Evolutionary conservation across 2,113 vertebrate genomes (phyloP).

Genomic region (Apteryx mantelli): DNA sequence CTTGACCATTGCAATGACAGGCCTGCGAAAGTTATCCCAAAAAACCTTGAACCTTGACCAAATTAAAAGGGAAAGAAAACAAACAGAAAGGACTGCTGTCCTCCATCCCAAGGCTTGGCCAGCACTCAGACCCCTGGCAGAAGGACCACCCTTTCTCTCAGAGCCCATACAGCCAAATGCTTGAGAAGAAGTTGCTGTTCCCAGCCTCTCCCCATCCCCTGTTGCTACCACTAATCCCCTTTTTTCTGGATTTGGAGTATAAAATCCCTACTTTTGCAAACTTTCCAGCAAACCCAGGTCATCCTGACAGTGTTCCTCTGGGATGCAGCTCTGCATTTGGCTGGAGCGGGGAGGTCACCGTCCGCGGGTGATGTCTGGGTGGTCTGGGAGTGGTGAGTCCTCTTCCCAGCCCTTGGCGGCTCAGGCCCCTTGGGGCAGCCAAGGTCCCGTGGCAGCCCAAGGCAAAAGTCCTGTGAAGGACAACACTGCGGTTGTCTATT

Average conservation of each 20-base stretch:
- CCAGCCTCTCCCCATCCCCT: too few species aligned
- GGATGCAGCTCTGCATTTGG: background rate
- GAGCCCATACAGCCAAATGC: background rate
- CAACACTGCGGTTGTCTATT: background rate
- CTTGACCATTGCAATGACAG: accelerated
- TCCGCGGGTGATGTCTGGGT: background rate
- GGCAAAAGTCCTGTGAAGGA: background rate
- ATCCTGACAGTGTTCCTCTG: background rate
- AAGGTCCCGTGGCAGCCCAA: background rate
- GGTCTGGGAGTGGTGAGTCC: background rate
- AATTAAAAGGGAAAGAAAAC: background rate
- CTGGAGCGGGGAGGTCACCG: background rate
- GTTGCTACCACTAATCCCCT: background rate
- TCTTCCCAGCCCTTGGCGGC: background rate
- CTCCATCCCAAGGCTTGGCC: accelerated
- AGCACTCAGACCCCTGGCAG: background rate
- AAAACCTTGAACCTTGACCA: background rate
- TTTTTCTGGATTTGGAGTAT: background rate
- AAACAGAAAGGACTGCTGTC: background rate
- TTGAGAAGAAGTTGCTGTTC: background rate
- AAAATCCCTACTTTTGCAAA: background rate
- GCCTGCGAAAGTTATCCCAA: accelerated
- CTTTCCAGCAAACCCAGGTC: background rate
- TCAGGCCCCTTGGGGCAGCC: background rate
- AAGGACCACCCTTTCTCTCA: background rate